Base-by-base conservation (phyloP, 2,797 vertebrate genomes). In the Parauchenoglanis punctatus region DNA sequence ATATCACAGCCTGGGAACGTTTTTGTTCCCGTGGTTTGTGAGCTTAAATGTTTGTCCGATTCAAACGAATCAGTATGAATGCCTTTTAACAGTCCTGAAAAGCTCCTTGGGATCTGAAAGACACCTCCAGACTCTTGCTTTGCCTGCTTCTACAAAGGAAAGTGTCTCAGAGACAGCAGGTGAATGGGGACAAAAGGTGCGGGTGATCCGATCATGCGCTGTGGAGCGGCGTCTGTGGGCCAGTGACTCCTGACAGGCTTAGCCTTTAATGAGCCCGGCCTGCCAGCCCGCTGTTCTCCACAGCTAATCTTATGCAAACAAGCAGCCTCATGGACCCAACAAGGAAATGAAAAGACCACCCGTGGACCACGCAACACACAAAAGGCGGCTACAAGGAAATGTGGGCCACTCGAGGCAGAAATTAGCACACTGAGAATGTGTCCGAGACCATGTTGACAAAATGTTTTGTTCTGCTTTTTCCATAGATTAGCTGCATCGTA, bases 311-410 rank as follows among this genome's bases (percentile, higher is more conserved):
- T 93, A 92, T 91, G 91, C 93, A 95, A 96, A 95, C 92, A 94
- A 91, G 83, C 87, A 87, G 83, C 90, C 76, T 89, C 90, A 87
- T 85, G 85, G 90, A 90, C 85, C 81, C 87, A 87, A 88, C 63
- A 76, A 92, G 93, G 94, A 94, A 92, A 93, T 94, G 85, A 94
- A 91, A 87, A 92, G 93, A 93, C 93, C 93, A 94, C 94, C 93
- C 92, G 92, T 86, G 40, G 89, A 89, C 91, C 70, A 87, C 49
- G 87, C 82, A 86, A 87, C 70, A 52, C 87, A 92, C 88, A 86
- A 89, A 92, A 84, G 44, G 65, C 17, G 80, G 89, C 88, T 88
- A 91, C 81, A 87, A 86, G 80, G 84, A 83, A 87, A 81, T 54
- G 83, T 76, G 87, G 83, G 86, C 77, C 85, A 84, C 85, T 89